phyloP scores from a whole-genome alignment of 1,140 invertebrate genomes.

The Aphaenogaster rudis region DNA sequence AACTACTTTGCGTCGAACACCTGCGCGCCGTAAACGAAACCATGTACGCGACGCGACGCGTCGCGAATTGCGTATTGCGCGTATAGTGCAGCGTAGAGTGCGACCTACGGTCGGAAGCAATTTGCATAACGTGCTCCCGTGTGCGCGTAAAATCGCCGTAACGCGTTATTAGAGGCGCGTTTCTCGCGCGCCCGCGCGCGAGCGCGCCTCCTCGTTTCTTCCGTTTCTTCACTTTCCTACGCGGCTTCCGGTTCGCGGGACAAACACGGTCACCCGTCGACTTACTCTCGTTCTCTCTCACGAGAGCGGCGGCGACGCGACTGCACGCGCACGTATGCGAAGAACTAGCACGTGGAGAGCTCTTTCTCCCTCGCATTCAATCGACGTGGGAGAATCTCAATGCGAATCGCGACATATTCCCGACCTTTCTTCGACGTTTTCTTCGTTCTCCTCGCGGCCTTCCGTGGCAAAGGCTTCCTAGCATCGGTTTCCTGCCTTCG shows the following conservation, averaged over 20 bases:
- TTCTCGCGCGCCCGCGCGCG: background rate
- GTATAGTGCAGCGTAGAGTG: too few species aligned
- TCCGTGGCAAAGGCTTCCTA: background rate
- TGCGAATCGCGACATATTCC: constrained; percentile 53
- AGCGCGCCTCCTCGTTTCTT: constrained; percentile 62
- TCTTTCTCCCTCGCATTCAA: constrained; percentile 54
- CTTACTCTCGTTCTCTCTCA: constrained; percentile 76
- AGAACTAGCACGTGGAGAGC: constrained; percentile 70
- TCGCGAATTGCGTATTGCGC: constrained; percentile 2
- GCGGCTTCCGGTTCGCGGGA: constrained; percentile 78
- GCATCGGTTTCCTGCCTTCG: background rate
- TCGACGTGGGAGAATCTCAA: constrained; percentile 62
- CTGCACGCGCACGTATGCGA: constrained; percentile 46
- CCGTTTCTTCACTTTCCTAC: constrained; percentile 81
- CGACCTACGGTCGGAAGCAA: constrained; percentile 16
- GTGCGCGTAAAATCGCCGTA: constrained; percentile 10
- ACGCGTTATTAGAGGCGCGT: constrained; percentile 33
- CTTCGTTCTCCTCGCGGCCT: constrained; percentile 57
- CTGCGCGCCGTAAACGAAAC: constrained; percentile 28
- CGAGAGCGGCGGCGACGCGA: constrained; percentile 17
- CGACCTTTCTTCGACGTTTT: constrained; percentile 33
- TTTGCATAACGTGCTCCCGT: constrained; percentile 43
- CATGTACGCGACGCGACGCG: background rate
- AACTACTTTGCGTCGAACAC: constrained; percentile 2
- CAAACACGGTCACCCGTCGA: constrained; percentile 74